A percentile compares a stretch with the other conserved stretches of the same genome.
phyloP scores from a whole-genome alignment of 2,888 invertebrate genomes.

The Trachelus stipa region DNA sequence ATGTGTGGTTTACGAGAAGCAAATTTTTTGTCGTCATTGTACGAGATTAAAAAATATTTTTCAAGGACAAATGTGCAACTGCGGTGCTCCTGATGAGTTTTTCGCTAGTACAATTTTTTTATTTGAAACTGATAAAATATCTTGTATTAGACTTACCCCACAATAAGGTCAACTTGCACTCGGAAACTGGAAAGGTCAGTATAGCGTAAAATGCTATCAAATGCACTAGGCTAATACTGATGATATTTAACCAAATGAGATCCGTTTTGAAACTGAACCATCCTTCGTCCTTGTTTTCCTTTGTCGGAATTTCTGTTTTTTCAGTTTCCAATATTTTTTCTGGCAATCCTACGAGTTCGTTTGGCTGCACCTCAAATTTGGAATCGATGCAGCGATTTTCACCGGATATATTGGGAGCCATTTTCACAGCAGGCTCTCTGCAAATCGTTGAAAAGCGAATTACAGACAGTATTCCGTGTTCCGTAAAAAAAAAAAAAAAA shows the following conservation, averaged over 20 bases:
- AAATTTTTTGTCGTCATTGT: background rate
- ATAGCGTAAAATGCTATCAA: slow-evolving; percentile 63
- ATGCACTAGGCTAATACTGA: slow-evolving; percentile 69
- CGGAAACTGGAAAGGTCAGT: slow-evolving; percentile 51
- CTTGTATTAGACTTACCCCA: slow-evolving; percentile 69
- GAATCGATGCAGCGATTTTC: slow-evolving; percentile 7
- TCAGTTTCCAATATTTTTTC: background rate
- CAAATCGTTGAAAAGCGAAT: background rate
- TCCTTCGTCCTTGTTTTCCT: slow-evolving; percentile 29
- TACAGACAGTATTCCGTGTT: background rate
- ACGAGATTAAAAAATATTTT: background rate
- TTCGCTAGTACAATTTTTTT: background rate
- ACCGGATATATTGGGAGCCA: slow-evolving; percentile 22
- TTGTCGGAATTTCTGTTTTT: slow-evolving; percentile 26
- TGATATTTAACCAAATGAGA: slow-evolving; percentile 73
- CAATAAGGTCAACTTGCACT: slow-evolving; percentile 64
- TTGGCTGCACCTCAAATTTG: slow-evolving; percentile 8
- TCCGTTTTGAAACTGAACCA: slow-evolving; percentile 69
- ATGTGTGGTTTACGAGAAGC: background rate
- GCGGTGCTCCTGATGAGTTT: background rate
- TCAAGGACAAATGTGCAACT: background rate
- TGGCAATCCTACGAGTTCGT: slow-evolving; percentile 2
- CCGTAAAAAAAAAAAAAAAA: background rate
- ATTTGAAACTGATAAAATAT: background rate
- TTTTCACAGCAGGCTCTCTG: slow-evolving; percentile 5